phyloP scores from a whole-genome alignment of 2,797 vertebrate species.

The Esox lucius region DNA sequence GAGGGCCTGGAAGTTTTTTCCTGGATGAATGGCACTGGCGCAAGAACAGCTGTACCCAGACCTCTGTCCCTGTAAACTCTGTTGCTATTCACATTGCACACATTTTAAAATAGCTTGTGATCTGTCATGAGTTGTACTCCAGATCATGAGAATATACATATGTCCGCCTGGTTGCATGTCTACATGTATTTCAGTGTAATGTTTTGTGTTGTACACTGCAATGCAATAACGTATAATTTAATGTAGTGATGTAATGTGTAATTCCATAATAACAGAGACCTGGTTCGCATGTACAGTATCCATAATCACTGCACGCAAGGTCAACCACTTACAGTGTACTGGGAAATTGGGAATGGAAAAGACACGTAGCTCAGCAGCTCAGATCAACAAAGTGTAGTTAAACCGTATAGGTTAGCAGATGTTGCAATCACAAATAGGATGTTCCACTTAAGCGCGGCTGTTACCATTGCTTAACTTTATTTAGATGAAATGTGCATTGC shows the following conservation, averaged over 20 bases:
- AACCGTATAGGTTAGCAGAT: slow-evolving; percentile 65
- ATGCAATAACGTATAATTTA: background rate
- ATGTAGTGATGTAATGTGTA: background rate
- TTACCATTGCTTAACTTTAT: slow-evolving; percentile 67
- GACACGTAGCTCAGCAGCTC: slow-evolving; percentile 55
- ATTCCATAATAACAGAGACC: slow-evolving; percentile 45
- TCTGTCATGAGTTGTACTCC: background rate
- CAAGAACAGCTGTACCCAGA: no score
- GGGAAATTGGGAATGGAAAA: slow-evolving; percentile 65
- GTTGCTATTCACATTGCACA: slow-evolving; percentile 16
- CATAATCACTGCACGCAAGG: slow-evolving; percentile 60
- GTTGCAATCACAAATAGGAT: slow-evolving; percentile 71
- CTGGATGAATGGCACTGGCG: no score
- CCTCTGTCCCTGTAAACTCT: background rate
- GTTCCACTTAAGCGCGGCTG: slow-evolving; percentile 63
- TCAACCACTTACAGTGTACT: slow-evolving; percentile 61
- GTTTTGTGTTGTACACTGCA: slow-evolving; percentile 21
- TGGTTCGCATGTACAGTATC: slow-evolving; percentile 57
- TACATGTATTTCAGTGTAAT: slow-evolving; percentile 51
- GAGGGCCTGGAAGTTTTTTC: slow-evolving; percentile 36
- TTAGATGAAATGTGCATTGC: slow-evolving; percentile 62
- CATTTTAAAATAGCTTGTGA: background rate
- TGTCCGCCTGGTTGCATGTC: slow-evolving; percentile 53
- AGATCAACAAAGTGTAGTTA: slow-evolving; percentile 47
- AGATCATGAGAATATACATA: background rate